Evolutionary conservation across 2,113 vertebrate genomes (phyloP).

Genomic region (human): DNA sequence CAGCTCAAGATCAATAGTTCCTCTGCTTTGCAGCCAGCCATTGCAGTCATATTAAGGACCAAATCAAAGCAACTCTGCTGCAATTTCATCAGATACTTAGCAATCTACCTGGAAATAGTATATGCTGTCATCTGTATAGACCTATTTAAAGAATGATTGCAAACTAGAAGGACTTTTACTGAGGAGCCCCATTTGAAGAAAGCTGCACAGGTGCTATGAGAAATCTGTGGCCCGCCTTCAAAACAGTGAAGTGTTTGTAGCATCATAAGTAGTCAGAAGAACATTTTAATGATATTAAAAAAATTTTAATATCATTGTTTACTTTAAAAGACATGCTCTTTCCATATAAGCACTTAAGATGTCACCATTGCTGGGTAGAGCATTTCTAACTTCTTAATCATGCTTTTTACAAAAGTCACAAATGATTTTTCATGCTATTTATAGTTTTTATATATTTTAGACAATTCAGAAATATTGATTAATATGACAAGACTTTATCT

Average conservation of each 20-base stretch:
- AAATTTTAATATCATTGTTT: not conserved
- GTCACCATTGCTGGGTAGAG: not conserved
- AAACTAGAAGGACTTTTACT: not conserved
- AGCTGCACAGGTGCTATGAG: not conserved
- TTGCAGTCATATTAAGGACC: not conserved
- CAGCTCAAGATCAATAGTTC: not conserved
- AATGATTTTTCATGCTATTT: not conserved
- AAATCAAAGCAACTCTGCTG: not conserved
- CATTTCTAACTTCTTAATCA: conserved; percentile 19
- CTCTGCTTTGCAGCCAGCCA: not conserved
- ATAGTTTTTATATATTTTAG: not conserved
- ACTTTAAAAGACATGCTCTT: not conserved
- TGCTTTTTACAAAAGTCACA: not conserved
- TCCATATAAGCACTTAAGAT: not conserved
- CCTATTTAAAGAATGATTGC: not conserved
- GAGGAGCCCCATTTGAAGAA: not conserved
- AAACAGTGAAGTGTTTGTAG: not conserved
- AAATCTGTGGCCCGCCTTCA: not conserved
- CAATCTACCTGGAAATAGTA: not conserved
- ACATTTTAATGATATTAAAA: not conserved
- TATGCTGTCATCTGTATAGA: not conserved
- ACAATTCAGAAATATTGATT: conserved; percentile 3
- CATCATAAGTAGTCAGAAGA: not conserved
- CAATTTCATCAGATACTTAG: not conserved
- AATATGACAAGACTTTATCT: conserved; percentile 65